Base-by-base conservation (phyloP, 2,888 invertebrate genomes). In the Diabrotica balteata region DNA sequence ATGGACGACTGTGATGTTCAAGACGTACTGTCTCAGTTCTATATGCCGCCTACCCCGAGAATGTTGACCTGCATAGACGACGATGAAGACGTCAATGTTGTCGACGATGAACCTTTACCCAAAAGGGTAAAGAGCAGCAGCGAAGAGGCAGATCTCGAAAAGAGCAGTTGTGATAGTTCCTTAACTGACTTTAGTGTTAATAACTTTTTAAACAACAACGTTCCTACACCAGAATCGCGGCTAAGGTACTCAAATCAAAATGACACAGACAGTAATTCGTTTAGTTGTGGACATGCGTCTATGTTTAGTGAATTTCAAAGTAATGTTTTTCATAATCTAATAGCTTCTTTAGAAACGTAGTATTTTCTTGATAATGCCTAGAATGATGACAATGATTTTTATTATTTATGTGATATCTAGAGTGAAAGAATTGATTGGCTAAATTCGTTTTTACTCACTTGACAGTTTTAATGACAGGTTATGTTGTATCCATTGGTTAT, bases 1-100 rank as follows among this genome's bases (percentile, higher is more conserved):
- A 86, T 88, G 75, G 90, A 90, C 75, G 90, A 90, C 78, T 87
- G 89, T 63, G 86, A 90, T 79, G 89, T 90, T 54, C 89, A 90
- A 74, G 91, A 90, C 76, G 90, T 91, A 7, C 86, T 91, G 68
- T 90, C 90, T 68, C 90, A 91, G 78, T 90, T 91, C 78, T 91
- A 90, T 80, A 89, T 89, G 82, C 88, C 91, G 70, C 90, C 91
- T 9, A 90, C 90, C 1, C 90, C 91, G 44, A 85, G 90, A 65
- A 86, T 91, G 79, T 85, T 91, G 68, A 89, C 91, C 45, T 89
- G 89, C 68, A 89, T 90, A 68, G 90, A 90, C 79, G 90, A 90
- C 71, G 89, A 88, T 70, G 85, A 86, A 70, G 86, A 86, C 69
- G 85, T 84, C 54, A 84, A 84, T 66, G 81, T 82, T 9, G 84